Base-by-base conservation (phyloP, 1,140 invertebrate species). In the Triops longicaudatus region DNA sequence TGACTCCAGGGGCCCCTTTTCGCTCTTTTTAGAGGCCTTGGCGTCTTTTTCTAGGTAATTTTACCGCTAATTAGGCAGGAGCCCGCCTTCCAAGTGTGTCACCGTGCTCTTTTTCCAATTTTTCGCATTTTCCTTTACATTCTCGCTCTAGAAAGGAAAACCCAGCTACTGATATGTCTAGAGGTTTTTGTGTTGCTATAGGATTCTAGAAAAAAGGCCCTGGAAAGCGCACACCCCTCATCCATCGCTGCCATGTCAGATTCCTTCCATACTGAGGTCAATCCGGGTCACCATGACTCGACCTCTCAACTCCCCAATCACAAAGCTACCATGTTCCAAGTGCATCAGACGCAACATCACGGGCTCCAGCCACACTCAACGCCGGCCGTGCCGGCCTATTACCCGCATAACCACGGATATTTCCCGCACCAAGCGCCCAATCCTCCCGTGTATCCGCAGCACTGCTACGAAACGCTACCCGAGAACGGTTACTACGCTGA, bases 31-130 rank as follows among this genome's bases (percentile, higher is more conserved):
- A 6, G 50, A 22, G 50, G 17, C 14, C 50, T 63, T 63, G 50
- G 50, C 50, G n/a, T 63, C 50, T 63, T 63, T 63, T 63, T 63
- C 50, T 63, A 63, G 50, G 50, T 63, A 63, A 63, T 63, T 63
- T 63, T 63, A 63, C 50, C 50, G 50, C 50, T 63, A 63, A 63
- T 63, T 63, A 63, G 50, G 50, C 50, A 22, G 50, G 50, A 22
- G 22, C 50, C 3, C 50, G 50, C 50, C 50, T 22, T 63, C 50
- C 14, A 63, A 63, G 50, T 63, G 50, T 22, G 50, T 63, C 50
- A 63, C 17, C 22, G 22, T 63, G 50, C 17, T 63, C 22, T 22
- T 17, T 63, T 63, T 63, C 22, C 50, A 44, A 22, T 63, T 63
- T 63, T 9, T 63, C 22, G 50, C n/a, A 14, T 17, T 44, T 44